Percentiles rank a stretch among this genome's conserved stretches.
These are phyloP conservation scores for Helicoverpa armigera DNA, from an alignment of 1,140 invertebrate genomes.

Conservation along the genomic window DNA sequence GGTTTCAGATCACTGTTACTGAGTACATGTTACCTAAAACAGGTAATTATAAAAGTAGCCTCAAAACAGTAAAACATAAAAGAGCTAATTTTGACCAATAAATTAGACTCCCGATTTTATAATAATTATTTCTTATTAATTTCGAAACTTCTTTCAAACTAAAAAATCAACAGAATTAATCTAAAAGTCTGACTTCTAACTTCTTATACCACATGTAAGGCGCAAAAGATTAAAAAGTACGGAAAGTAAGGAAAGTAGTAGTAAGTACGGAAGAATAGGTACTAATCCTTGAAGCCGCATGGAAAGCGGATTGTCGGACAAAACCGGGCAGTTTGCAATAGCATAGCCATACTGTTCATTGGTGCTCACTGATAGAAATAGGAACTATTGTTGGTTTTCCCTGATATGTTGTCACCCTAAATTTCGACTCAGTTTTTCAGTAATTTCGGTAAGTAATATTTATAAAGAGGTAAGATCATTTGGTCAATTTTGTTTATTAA, in stretches of 20 bases:
- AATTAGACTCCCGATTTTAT: too few species aligned
- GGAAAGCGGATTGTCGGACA: neutral
- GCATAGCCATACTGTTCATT: neutral
- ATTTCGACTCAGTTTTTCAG: too few species aligned
- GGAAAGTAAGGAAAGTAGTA: slow-evolving; percentile 4
- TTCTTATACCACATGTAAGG: neutral
- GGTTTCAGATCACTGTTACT: neutral
- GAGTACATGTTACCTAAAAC: too few species aligned
- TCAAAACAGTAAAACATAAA: too few species aligned
- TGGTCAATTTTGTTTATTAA: too few species aligned
- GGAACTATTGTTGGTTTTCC: neutral
- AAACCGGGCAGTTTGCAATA: neutral
- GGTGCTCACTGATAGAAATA: neutral
- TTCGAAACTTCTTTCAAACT: too few species aligned
- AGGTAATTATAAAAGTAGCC: too few species aligned
- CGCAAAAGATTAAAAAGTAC: neutral
- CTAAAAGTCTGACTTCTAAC: neutral
- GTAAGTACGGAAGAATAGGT: too few species aligned
- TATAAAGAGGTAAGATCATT: too few species aligned
- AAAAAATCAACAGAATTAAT: neutral
- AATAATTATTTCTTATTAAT: too few species aligned
- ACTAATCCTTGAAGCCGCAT: neutral
- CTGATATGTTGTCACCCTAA: neutral
- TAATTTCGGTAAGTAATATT: too few species aligned
- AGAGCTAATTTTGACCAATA: too few species aligned